A percentile compares a stretch with the other conserved stretches of the same genome.
phyloP scores from a whole-genome alignment of 1,140 invertebrate genomes.

The Himalopsyche phryganea region DNA sequence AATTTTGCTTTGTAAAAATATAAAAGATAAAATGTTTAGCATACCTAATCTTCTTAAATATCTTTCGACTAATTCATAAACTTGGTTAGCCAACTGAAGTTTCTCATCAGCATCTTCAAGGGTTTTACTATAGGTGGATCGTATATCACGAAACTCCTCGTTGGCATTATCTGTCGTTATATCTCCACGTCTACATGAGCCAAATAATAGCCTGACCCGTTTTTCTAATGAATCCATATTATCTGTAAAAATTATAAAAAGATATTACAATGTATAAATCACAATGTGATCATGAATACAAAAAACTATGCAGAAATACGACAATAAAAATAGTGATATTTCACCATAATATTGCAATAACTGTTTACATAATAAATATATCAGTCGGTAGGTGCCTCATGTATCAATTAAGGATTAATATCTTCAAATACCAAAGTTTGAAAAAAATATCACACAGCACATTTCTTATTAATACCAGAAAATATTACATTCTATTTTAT shows the following conservation, averaged over 20 bases:
- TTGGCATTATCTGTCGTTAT: constrained; percentile 78
- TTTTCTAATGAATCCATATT: constrained; percentile 91
- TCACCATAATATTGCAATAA: no score
- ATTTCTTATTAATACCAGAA: no score
- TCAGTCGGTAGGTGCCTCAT: no score
- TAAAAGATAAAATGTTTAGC: no score
- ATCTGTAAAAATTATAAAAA: constrained; percentile 62
- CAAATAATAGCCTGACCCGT: constrained; percentile 83
- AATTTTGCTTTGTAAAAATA: no score
- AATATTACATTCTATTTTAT: no score
- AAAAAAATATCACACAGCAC: no score
- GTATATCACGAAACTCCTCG: constrained; percentile 78
- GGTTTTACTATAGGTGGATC: constrained; percentile 88
- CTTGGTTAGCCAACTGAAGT: constrained; percentile 87
- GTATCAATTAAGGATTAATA: no score
- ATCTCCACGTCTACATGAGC: constrained; percentile 73
- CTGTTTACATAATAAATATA: no score
- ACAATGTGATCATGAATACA: constrained; percentile 12
- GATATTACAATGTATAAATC: neutral
- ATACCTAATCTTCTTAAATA: constrained; percentile 81
- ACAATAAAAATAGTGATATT: neutral
- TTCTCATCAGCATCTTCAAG: constrained; percentile 89
- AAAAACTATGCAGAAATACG: neutral
- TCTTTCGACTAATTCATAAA: constrained; percentile 91
- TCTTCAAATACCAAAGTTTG: no score